Base-by-base conservation (phyloP, 2,113 vertebrate species). In the Fregetta grallaria region DNA sequence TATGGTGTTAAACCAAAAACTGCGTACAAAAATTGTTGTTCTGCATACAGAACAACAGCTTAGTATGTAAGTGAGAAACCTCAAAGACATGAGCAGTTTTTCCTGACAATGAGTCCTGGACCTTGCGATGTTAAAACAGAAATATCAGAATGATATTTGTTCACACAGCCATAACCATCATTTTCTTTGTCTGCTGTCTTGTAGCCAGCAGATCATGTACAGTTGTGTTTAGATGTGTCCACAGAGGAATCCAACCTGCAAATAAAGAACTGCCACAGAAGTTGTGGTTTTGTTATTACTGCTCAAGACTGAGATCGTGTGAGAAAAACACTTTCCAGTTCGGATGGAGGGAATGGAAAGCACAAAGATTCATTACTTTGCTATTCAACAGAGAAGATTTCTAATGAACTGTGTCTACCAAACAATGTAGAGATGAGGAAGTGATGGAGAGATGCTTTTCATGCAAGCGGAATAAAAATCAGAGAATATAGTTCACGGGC, bases 301-400 rank as follows among this genome's bases (percentile, higher is more conserved):
- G 71, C 79, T 75, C 42, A 32, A 27, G 75, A 29, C 79, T 34
- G 76, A 76, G 90, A 62, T 34, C 3, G 29, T 53, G 44, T 56
- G 88, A 91, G 90, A 83, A 86, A 95, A 94, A 83, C 49, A 47
- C 56, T 89, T 83, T 79, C 91, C 90, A 91, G 94, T 32, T 88
- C 52, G 71, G 61, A 78, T 5, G 14, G 72, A 80, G 76, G 88
- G 89, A 90, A 90, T 77, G 81, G 80, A 87, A 89, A 90, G 73
- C 76, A 55, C 56, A 6, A 29, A 62, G 77, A 14, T 73, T 65
- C 91, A 61, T 88, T 42, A 26, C 32, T 42, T 55, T 66, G 73
- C 73, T 77, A 23, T 50, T 80, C 76, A 91, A 19, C 59, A 56
- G 67, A 70, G 49, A 40, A 79, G 34, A 50, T 87, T 87, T 96